Evolutionary conservation across 2,113 vertebrate species (phyloP), one percentile per base, ranked within the genome.

Genomic region (Callipepla californica): DNA sequence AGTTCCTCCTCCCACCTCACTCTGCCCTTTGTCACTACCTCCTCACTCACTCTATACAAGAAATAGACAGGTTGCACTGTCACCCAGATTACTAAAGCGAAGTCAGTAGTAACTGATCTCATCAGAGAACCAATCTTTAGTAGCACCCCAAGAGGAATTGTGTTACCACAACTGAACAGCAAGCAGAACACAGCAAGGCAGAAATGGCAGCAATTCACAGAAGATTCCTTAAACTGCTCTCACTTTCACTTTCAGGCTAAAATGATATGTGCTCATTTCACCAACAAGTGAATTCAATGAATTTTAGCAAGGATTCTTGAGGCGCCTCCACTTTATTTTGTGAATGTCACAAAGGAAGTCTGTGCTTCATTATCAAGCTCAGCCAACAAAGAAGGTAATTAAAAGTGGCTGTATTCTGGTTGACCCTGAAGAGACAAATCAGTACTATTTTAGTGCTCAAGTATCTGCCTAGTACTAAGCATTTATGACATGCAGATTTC

Each of bases 141-240:
- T 45, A 47, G 4, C 7, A 2, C 11, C 17, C n/a, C 5, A 34
- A 5, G 6, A 32, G 26, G 13, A 30, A 2, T 2, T 0, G 0
- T 18, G 42, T 4, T 1, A 12, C 19, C 40, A 23, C 42, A 63
- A 42, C 9, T 17, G 44, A 59, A 14, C 3, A 3, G 25, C 42
- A 10, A 15, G 32, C 50, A 92, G 73, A 77, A 73, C 6, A 7
- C 13, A 79, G n/a, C 5, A 79, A 78, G 13, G 47, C 13, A 75
- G 76, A 69, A 57, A 28, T 15, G 69, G 48, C 19, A 84, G n/a
- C 61, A 72, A 74, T 22, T 68, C 11, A 20, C 26, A 67, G 36
- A 2, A 87, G 42, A 58, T 42, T 79, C 30, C 44, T 82, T 55
- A 72, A 81, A 68, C 18, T 67, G 18, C 34, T 26, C 26, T 59